Base-by-base conservation (phyloP, 2,888 invertebrate genomes). In the Petrophora chlorosata region DNA sequence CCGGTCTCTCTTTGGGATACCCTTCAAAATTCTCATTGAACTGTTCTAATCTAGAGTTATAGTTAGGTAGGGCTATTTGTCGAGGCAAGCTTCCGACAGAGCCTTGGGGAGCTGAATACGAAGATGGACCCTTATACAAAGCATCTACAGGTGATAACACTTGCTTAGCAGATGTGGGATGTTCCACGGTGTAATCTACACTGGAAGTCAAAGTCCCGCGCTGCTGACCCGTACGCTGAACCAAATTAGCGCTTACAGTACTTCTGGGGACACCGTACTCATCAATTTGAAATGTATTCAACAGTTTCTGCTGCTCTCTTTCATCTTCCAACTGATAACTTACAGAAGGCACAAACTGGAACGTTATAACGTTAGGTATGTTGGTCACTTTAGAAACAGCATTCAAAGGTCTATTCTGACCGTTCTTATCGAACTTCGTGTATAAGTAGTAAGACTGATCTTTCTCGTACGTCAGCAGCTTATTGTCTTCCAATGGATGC, bases 371-470 rank as follows among this genome's bases (percentile, higher is more conserved):
- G 49, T 75, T 70, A 26, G 73, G 67, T 39, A 59, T 56, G 32
- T 67, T 66, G 19, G 36, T 65, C 43, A 9, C 68, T 40, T 54
- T 44, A 28, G 53, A 44, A 34, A 45, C 58, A 5, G 43, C 41
- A 16, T 67, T 69, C 10, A 43, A 55, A 39, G 54, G 49, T n/a
- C 44, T 43, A 23, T 67, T 66, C 32, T 70, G 68, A 12, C 57
- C 58, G 19, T 71, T 71, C 29, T 73, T 69, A 23, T 83, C 75
- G 14, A 83, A 57, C 50, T 85, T 82, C 19, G 87, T 79, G 56
- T 75, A 84, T 9, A 90, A 67, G 36, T 80, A 84, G 51, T 86
- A 90, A 1, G 85, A 81, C 58, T 87, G 81, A 56, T 89, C 82
- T 56, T 86, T 88, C 50, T 87, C 79, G 55, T 88, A 88, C 3